Percentiles rank a stretch among this genome's conserved stretches.
Conservation (phyloP, 2,797 vertebrate species). For the Anas georgica region DNA sequence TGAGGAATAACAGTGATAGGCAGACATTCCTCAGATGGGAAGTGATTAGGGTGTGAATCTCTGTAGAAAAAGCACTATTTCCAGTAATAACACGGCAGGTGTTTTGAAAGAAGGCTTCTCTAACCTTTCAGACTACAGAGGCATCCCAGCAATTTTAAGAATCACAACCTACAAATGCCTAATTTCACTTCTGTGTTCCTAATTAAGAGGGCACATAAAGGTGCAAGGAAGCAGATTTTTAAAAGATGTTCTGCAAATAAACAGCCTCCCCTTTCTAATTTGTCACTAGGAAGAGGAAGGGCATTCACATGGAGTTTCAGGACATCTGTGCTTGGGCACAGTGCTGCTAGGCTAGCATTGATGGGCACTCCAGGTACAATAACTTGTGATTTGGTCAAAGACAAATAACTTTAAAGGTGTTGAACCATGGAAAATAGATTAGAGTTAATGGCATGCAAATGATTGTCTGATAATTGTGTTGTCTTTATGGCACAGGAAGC, state of each 20-base stretch:
- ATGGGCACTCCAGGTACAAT: background rate
- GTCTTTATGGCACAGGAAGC: background rate
- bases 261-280: background rate
- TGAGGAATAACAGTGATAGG: constrained; percentile 13
- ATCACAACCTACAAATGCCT: background rate
- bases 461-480: background rate
- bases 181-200: background rate
- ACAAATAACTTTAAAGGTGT: background rate
- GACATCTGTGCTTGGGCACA: background rate
- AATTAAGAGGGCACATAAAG: background rate
- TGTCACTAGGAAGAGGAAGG: background rate
- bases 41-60: constrained; percentile 21
- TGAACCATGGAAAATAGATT: background rate
- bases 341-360: background rate
- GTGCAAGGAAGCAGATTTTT: background rate
- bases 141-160: constrained; percentile 27
- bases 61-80: constrained; percentile 20
- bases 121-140: constrained; percentile 31
- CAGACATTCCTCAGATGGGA: constrained; percentile 11
- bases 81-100: constrained; percentile 39
- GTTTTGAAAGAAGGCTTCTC: constrained; percentile 41
- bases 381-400: background rate
- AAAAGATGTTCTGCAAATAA: background rate
- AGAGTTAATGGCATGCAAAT: background rate
- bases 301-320: background rate